Evolutionary conservation across 1,140 invertebrate species (phyloP), one percentile per base, ranked within the genome.

Genomic region (Cepaea nemoralis): DNA sequence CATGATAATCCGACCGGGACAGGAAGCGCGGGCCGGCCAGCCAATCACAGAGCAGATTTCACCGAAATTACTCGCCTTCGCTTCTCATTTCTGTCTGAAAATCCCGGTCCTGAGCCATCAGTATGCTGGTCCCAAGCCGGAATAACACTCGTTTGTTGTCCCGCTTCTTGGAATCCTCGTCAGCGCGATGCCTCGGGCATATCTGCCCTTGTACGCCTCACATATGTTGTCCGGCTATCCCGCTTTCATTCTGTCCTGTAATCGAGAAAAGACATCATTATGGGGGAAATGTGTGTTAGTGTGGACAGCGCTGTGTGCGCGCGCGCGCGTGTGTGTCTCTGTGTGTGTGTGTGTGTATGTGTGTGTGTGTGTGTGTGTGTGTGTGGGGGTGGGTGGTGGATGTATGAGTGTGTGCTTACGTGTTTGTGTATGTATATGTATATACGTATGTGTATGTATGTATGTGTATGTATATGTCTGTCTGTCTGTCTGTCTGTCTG

Each of bases 11-110:
- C n/a, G n/a, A 55, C 48, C 27, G 74, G 74, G 74, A 76, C 74
- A 76, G 45, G 74, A 76, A 76, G 24, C 74, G 45, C 48, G 45
- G 27, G 74, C 27, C 74, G 31, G 33, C 50, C 74, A 76, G 74
- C 74, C 74, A 76, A 76, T 76, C 74, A 55, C 70, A 42, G 39
- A 40, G 45, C 10, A 45, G 37, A 39, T 24, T 73, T n/a, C 39
- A 42, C 70, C 55, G 24, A 59, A 59, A 10, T 59, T 24, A 5
- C 70, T 45, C 37, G 22, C 39, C 27, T 24, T 40, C 70, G 10
- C 16, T 40, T 42, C 70, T 8, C 70, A n/a, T 73, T 42, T 73
- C 40, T 45, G 40, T 42, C 39, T n/a, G 5, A 24, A 24, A 59
- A 59, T 59, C 55, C 55, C 12, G n/a, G 24, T 5, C 55, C 55